Conservation (phyloP, 2,888 invertebrate genomes). For the Xanthia togata region DNA sequence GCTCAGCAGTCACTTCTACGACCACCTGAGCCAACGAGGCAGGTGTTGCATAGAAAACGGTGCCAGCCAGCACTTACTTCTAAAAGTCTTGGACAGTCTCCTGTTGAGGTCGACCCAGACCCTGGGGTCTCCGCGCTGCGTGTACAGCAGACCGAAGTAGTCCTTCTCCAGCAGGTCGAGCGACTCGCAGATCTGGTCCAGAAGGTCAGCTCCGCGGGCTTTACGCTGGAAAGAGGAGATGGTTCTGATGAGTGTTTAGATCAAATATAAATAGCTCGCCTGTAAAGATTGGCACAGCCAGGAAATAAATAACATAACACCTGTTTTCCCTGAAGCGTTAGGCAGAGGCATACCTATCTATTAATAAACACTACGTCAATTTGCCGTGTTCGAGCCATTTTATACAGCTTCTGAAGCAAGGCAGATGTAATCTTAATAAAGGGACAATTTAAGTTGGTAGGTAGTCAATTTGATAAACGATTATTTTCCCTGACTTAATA, state of each 20-base stretch:
- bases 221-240: constrained; percentile 93
- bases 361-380: too few relatives aligned
- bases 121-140: constrained; percentile 94
- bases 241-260: background rate
- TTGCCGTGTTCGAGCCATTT: too few relatives aligned
- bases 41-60: background rate
- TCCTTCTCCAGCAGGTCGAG: constrained; percentile 97
- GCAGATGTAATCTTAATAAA: background rate
- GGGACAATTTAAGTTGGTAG: too few relatives aligned
- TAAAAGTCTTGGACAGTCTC: constrained; percentile 96
- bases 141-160: constrained; percentile 97
- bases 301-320: too few relatives aligned
- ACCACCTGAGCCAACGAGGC: background rate
- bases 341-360: too few relatives aligned
- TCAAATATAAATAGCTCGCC: too few relatives aligned
- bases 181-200: constrained; percentile 96
- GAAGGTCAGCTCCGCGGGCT: constrained; percentile 95
- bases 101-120: constrained; percentile 97
- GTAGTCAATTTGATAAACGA: too few relatives aligned
- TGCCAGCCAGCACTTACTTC: constrained; percentile 90
- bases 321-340: too few relatives aligned
- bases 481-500: too few relatives aligned
- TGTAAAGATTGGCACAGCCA: too few relatives aligned
- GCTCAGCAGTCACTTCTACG: background rate
- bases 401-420: background rate